phyloP scores from a whole-genome alignment of 1,140 invertebrate genomes.

The Polypedilum vanderplanki region DNA sequence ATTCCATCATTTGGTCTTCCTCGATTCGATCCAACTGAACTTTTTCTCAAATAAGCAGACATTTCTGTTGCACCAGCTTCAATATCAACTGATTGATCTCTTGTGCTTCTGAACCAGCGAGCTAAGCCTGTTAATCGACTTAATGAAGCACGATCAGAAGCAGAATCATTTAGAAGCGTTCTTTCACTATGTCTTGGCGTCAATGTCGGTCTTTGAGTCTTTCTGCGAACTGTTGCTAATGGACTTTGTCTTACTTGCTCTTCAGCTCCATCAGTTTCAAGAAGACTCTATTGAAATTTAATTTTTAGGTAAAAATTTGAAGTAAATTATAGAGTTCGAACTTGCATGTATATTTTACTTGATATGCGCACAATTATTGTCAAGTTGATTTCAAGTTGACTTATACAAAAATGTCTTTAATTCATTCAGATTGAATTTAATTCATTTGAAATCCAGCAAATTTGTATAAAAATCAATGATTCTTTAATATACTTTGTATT shows the following conservation, averaged over 20 bases:
- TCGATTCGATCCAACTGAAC: conserved; percentile 44
- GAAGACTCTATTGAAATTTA: conserved; percentile 56
- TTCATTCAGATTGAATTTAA: too few relatives aligned
- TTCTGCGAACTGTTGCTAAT: conserved; percentile 62
- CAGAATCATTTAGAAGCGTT: conserved; percentile 49
- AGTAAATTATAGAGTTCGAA: too few relatives aligned
- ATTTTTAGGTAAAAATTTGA: conserved; percentile 5
- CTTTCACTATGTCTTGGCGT: conserved; percentile 73
- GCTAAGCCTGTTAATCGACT: conserved; percentile 53
- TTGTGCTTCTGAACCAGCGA: conserved; percentile 56
- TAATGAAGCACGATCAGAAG: conserved; percentile 44
- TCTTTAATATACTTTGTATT: too few relatives aligned
- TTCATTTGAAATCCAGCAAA: too few relatives aligned
- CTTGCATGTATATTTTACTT: too few relatives aligned
- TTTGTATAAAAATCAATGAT: too few relatives aligned
- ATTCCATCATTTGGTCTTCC: conserved; percentile 46
- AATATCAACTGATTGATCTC: conserved; percentile 47
- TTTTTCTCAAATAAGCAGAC: conserved; percentile 43
- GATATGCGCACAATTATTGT: too few relatives aligned
- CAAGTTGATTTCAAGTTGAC: too few relatives aligned
- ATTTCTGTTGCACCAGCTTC: conserved; percentile 47
- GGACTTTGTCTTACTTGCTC: conserved; percentile 69
- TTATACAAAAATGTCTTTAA: too few relatives aligned
- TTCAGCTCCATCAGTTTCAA: conserved; percentile 67
- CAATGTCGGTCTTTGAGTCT: conserved; percentile 57